Evolutionary conservation across 2,888 invertebrate species (phyloP).

Genomic region (Acanthacorydalis orientalis): DNA sequence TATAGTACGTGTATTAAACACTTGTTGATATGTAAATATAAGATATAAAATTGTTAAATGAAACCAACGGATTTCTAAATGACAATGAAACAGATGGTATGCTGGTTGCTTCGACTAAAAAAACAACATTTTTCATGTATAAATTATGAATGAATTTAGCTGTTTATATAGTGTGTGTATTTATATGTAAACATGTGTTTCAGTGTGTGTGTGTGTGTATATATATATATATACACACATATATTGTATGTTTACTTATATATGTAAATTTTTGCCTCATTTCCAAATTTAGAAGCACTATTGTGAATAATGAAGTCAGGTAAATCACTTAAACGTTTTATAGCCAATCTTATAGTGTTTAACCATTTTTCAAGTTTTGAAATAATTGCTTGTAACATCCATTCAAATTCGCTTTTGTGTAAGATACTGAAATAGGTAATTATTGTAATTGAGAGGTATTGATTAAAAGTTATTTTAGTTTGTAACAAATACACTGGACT

Average conservation of each 20-base stretch:
- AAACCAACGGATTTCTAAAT: constrained; percentile 31
- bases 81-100: constrained; percentile 31
- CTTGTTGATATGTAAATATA: neutral
- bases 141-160: constrained; percentile 4
- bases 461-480: too few species aligned
- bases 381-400: neutral
- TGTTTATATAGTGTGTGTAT: constrained; percentile 6
- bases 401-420: neutral
- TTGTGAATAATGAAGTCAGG: constrained; percentile 25
- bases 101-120: constrained; percentile 26
- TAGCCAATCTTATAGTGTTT: constrained; percentile 10
- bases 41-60: constrained; percentile 16
- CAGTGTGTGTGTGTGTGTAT: too few species aligned
- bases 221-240: too few species aligned
- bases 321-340: constrained; percentile 17
- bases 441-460: too few species aligned
- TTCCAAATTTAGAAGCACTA: constrained; percentile 23
- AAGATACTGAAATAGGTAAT: neutral
- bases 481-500: too few species aligned
- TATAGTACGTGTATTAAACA: neutral
- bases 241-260: constrained; percentile 12
- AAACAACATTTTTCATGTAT: constrained; percentile 4
- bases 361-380: neutral
- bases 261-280: too few species aligned
- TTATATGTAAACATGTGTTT: too few species aligned